Percentiles rank a stretch among this genome's conserved stretches.
phyloP scores from a whole-genome alignment of 2,113 vertebrate species.

The Ceratotherium simum region DNA sequence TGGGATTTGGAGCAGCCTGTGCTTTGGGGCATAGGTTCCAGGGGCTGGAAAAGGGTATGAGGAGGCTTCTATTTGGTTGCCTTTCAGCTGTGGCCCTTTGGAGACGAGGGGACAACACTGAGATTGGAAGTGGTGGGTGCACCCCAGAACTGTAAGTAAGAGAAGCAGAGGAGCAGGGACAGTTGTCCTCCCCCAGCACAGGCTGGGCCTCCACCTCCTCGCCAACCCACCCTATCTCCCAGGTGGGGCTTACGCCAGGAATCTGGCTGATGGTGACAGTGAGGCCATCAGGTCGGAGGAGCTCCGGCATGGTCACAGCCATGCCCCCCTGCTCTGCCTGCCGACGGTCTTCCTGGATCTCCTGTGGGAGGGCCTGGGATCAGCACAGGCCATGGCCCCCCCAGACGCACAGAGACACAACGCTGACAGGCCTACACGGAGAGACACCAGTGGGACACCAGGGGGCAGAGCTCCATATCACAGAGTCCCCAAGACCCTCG shows the following conservation, averaged over 20 bases:
- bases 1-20: neutral
- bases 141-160: neutral
- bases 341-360: slow-evolving; percentile 97
- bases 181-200: accelerated
- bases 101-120: neutral
- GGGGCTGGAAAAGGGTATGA: neutral
- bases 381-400: slow-evolving; percentile 56
- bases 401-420: slow-evolving; percentile 53
- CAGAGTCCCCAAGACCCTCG: neutral
- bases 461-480: neutral
- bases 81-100: neutral
- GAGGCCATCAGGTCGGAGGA: slow-evolving; percentile 92
- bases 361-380: slow-evolving; percentile 85
- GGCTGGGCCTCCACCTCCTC: neutral
- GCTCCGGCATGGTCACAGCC: slow-evolving; percentile 89
- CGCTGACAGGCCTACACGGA: slow-evolving; percentile 34
- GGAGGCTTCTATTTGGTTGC: neutral
- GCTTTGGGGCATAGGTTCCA: neutral
- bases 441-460: slow-evolving; percentile 29
- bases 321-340: slow-evolving; percentile 95
- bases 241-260: slow-evolving; percentile 89
- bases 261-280: slow-evolving; percentile 97
- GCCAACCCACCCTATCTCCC: neutral
- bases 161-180: neutral
- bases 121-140: neutral